These are phyloP conservation scores for Varroa destructor DNA, from an alignment of 1,140 invertebrate species.

Conservation along the genomic window DNA sequence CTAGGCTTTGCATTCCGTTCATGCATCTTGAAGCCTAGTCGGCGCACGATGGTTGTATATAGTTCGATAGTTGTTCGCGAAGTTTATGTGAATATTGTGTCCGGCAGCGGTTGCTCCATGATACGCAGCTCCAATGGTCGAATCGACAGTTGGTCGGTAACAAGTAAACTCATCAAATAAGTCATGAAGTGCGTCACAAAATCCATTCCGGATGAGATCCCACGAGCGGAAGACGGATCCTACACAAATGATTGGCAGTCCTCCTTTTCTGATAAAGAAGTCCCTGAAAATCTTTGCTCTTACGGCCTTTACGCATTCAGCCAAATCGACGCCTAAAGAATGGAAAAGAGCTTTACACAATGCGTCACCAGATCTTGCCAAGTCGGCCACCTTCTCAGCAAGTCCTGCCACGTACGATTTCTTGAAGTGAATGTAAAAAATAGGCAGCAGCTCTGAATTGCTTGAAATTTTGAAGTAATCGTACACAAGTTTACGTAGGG, in stretches of 20 bases:
- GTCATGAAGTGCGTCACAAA: not conserved
- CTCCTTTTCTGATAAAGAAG: slow-evolving; percentile 39
- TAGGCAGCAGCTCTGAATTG: slow-evolving; percentile 51
- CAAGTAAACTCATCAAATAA: not conserved
- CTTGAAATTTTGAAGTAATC: slow-evolving; percentile 62
- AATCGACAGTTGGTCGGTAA: not conserved
- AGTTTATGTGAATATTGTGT: not conserved
- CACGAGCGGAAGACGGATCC: slow-evolving; percentile 94
- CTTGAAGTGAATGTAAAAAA: slow-evolving; percentile 67
- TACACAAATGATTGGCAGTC: slow-evolving; percentile 72
- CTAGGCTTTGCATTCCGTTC: not conserved
- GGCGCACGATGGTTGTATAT: not conserved
- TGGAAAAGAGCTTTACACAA: slow-evolving; percentile 58
- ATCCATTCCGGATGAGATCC: slow-evolving; percentile 57
- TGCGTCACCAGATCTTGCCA: slow-evolving; percentile 47
- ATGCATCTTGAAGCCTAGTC: not conserved
- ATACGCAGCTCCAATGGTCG: slow-evolving; percentile 12
- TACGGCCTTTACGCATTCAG: slow-evolving; percentile 56
- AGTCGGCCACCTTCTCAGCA: not conserved
- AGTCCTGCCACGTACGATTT: slow-evolving; percentile 65
- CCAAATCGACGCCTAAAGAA: slow-evolving; percentile 60
- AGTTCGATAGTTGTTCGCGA: not conserved
- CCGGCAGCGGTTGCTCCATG: not conserved
- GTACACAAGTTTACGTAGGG: slow-evolving; percentile 58
- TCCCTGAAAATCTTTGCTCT: slow-evolving; percentile 52